Evolutionary conservation across 2,797 vertebrate genomes (phyloP).

Genomic region (Gallinago solitaria): DNA sequence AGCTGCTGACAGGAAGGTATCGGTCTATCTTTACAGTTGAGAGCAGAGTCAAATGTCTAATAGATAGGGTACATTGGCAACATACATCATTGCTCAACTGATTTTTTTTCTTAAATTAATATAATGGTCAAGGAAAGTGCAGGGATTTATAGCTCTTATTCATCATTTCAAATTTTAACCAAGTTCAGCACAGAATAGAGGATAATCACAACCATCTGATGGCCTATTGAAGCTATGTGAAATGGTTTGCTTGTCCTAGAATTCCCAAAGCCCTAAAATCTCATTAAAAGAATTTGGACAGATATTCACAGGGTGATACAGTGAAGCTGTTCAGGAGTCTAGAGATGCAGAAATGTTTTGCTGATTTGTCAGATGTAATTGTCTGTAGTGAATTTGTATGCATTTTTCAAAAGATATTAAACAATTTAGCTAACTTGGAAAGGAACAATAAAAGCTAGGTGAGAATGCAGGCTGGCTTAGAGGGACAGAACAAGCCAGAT

Average conservation of each 20-base stretch:
- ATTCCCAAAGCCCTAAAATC: constrained; percentile 21
- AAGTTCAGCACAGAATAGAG: constrained; percentile 23
- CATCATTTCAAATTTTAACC: constrained; percentile 19
- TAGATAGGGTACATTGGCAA: background rate
- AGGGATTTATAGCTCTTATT: constrained; percentile 40
- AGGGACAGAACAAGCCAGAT: background rate
- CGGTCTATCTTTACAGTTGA: constrained; percentile 1
- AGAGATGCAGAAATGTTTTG: background rate
- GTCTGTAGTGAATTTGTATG: constrained; percentile 1
- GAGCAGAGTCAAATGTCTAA: constrained; percentile 25
- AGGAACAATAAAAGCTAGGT: background rate
- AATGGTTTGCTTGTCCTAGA: background rate
- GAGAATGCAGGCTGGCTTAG: background rate
- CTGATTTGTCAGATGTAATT: constrained; percentile 17
- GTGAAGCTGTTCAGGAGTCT: background rate
- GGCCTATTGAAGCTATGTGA: background rate
- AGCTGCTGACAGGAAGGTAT: background rate
- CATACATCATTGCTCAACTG: background rate
- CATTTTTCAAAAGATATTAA: background rate
- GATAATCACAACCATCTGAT: constrained; percentile 23
- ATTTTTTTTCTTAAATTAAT: background rate
- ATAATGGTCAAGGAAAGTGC: constrained; percentile 27
- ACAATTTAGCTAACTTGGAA: background rate
- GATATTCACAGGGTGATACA: background rate
- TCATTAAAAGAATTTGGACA: constrained; percentile 13